Percentiles rank a stretch among this genome's conserved stretches.
Conservation (phyloP, 2,797 vertebrate species). For the Nyctalus aviator region DNA sequence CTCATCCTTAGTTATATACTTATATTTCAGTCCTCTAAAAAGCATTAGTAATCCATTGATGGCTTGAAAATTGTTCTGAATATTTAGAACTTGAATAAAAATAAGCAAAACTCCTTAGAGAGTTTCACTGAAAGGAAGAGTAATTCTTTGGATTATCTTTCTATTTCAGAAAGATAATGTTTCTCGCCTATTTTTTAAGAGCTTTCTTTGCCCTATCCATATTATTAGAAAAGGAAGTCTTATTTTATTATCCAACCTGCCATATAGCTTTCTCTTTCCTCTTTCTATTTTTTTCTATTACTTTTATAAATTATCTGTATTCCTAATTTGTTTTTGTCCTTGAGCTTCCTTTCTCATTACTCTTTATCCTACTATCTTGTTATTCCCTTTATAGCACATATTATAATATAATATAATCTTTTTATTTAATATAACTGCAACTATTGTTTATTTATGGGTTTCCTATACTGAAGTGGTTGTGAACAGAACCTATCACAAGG, state of each 20-base stretch:
- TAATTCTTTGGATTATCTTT: neutral
- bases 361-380: neutral
- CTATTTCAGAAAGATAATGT: neutral
- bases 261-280: neutral
- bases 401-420: neutral
- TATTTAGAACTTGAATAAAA: slow-evolving; percentile 71
- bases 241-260: neutral
- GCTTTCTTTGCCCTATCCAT: neutral
- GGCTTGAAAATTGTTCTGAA: slow-evolving; percentile 76
- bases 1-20: slow-evolving; percentile 79
- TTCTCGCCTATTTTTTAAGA: neutral
- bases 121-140: slow-evolving; percentile 9
- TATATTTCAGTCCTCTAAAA: slow-evolving; percentile 83
- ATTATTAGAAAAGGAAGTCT: neutral
- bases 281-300: neutral
- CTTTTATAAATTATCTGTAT: neutral
- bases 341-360: neutral
- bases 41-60: slow-evolving; percentile 83
- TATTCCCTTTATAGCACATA: slow-evolving; percentile 18
- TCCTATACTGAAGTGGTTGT: neutral
- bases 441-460: neutral
- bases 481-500: neutral
- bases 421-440: neutral
- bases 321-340: neutral
- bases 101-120: slow-evolving; percentile 68